These are phyloP conservation scores for Holcopasites calliopsidis DNA, from an alignment of 1,140 invertebrate genomes.

Conservation along the genomic window DNA sequence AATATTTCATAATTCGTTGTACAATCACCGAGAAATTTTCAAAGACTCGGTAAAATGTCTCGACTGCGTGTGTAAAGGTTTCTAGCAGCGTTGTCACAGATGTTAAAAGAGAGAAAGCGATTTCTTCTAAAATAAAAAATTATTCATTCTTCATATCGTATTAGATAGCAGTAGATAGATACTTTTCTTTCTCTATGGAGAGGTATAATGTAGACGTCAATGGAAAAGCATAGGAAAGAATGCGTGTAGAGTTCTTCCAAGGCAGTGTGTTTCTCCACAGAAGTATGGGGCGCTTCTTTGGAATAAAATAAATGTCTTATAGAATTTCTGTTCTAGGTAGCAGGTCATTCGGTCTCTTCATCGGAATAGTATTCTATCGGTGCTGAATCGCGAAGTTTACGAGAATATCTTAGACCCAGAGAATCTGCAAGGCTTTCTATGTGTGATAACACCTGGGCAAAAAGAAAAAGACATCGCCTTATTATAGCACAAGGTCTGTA, in stretches of 20 bases:
- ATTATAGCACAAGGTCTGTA: no score
- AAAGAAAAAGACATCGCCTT: constrained; percentile 21
- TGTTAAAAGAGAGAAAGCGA: neutral
- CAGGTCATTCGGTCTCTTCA: constrained; percentile 75
- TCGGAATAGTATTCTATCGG: constrained; percentile 82
- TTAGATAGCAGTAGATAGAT: neutral
- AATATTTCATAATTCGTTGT: constrained; percentile 34
- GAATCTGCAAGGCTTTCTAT: constrained; percentile 86
- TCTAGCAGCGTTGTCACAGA: neutral
- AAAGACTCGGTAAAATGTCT: neutral
- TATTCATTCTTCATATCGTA: neutral
- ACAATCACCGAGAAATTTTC: neutral
- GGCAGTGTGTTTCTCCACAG: constrained; percentile 33
- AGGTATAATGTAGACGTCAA: neutral
- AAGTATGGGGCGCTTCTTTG: constrained; percentile 28
- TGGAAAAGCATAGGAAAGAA: constrained; percentile 35
- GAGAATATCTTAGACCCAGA: constrained; percentile 88
- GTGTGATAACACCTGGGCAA: constrained; percentile 82
- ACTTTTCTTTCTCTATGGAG: neutral
- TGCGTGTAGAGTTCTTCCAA: constrained; percentile 42
- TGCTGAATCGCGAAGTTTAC: constrained; percentile 80
- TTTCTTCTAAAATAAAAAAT: neutral
- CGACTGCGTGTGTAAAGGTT: neutral
- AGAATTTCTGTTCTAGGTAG: constrained; percentile 60
- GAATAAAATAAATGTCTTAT: constrained; percentile 48